Base-by-base conservation (phyloP, 2,113 vertebrate genomes). In the Prolemur simus region DNA sequence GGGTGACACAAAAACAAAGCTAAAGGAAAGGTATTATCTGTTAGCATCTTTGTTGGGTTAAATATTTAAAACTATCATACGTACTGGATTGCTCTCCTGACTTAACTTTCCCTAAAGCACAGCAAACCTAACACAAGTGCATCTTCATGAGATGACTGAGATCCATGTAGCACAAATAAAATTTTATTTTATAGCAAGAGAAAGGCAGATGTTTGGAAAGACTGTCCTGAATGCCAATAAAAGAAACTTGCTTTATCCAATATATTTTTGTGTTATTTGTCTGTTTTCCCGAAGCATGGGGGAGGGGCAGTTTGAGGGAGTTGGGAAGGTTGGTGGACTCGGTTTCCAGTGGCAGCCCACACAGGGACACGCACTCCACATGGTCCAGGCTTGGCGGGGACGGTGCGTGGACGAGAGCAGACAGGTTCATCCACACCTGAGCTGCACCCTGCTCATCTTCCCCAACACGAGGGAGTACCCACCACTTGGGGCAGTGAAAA, bases 331-430 rank as follows among this genome's bases (percentile, higher is more conserved):
- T 76, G 15, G 10, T 29, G n/a, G 89, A 14, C 32, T 64, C 10
- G 6, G 6, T 47, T 80, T 82, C 23, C 20, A 13, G 39, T 37
- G 18, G 47, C 12, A 45, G 11, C 37, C 64, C 10, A 0, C 17
- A 32, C 42, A 29, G 11, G 7, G 9, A 42, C 32, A 32, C 1
- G 4, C 32, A 17, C 4, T 34, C 0, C 0, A 1, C 5, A 14
- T 71, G 52, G 32, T 25, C 54, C 34, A 34, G 14, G 17, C n/a
- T 32, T 7, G 6, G 13, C 8, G 1, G 18, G 6, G 17, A 25
- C 3, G 23, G 9, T 23, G 21, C 11, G 0, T 11, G 25, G 14
- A 45, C 11, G 5, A 29, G 9, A 47, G 32, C 4, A 2, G 12
- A 8, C 2, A 8, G 49, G 45, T 9, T 58, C 23, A 1, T 37